Conservation (phyloP, 2,797 vertebrate genomes). For the Melanotaenia parkinsoni region DNA sequence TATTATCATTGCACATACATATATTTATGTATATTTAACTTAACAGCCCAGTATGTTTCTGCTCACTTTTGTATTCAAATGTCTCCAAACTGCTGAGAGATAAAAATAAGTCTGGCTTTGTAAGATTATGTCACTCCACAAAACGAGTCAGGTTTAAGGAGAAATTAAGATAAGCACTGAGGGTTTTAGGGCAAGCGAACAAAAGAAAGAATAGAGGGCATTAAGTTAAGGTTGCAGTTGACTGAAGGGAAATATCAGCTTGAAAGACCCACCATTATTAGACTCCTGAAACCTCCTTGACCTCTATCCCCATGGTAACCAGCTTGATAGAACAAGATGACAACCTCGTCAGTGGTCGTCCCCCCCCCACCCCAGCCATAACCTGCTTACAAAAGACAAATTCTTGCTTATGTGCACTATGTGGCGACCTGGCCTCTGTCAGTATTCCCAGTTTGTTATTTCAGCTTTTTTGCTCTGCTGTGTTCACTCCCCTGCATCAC, state of each 20-base stretch:
- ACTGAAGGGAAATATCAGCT: slow-evolving; percentile 38
- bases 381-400: slow-evolving; percentile 60
- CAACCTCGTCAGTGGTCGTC: slow-evolving; percentile 49
- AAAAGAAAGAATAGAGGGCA: slow-evolving; percentile 29
- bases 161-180: slow-evolving; percentile 42
- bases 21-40: slow-evolving; percentile 14
- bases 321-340: slow-evolving; percentile 57
- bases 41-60: slow-evolving; percentile 2
- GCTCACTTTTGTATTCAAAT: slow-evolving; percentile 22
- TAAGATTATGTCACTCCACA: slow-evolving; percentile 46
- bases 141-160: slow-evolving; percentile 17
- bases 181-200: slow-evolving; percentile 35
- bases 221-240: slow-evolving; percentile 35
- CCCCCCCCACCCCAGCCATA: slow-evolving; percentile 23
- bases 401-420: slow-evolving; percentile 46
- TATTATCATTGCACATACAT: slow-evolving; percentile 13
- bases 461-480: slow-evolving; percentile 49
- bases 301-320: slow-evolving; percentile 53
- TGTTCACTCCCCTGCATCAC: slow-evolving; percentile 53
- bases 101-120: slow-evolving; percentile 42
- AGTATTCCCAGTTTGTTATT: slow-evolving; percentile 72
- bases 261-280: slow-evolving; percentile 26
- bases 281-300: slow-evolving; percentile 42
- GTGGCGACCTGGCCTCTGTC: slow-evolving; percentile 71
- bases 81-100: slow-evolving; percentile 23